Conservation (phyloP, 1,140 invertebrate species). For the Acromyrmex heyeri region DNA sequence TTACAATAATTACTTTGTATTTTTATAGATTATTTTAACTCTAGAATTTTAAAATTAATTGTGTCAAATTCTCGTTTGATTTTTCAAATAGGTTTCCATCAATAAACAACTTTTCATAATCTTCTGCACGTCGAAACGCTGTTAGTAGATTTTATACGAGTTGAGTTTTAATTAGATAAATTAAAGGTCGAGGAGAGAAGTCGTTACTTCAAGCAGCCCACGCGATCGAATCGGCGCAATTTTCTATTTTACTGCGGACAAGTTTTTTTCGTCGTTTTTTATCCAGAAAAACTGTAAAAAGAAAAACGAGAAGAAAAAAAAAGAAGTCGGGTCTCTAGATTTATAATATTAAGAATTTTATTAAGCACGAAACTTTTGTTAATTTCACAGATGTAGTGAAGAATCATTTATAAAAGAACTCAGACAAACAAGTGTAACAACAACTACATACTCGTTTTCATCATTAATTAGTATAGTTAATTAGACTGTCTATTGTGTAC, state of each 20-base stretch:
- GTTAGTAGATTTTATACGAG: conserved; percentile 11
- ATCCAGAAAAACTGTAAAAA: background rate
- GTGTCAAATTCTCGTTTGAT: background rate
- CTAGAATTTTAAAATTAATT: background rate
- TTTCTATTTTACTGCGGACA: background rate
- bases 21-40: background rate
- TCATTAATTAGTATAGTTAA: conserved; percentile 61
- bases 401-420: background rate
- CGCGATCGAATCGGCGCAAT: conserved; percentile 6
- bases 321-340: background rate
- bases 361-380: background rate
- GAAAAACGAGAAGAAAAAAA: background rate
- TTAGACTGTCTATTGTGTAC: conserved; percentile 9
- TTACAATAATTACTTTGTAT: no score
- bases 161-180: conserved; percentile 53
- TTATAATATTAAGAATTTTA: background rate
- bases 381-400: conserved; percentile 4
- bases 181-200: conserved; percentile 61
- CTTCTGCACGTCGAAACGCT: conserved; percentile 16
- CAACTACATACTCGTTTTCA: conserved; percentile 25
- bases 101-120: background rate
- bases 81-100: background rate
- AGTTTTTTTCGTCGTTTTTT: background rate
- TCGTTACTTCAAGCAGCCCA: background rate
- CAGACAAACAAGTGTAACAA: background rate